phyloP scores from a whole-genome alignment of 2,113 vertebrate genomes.

The Neogobius melanostomus region DNA sequence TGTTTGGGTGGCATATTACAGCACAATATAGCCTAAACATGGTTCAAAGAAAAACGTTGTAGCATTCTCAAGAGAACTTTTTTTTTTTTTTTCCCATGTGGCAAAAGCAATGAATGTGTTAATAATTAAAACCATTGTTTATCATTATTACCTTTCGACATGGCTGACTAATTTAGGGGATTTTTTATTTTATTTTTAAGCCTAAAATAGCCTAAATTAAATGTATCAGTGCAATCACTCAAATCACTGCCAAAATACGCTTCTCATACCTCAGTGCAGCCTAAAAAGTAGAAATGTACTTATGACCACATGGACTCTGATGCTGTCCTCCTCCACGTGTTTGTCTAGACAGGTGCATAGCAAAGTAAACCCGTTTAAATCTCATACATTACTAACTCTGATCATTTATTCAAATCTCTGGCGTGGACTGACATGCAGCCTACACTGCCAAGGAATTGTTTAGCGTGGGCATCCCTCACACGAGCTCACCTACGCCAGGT shows the following conservation, averaged over 20 bases:
- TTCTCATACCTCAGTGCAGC: neutral
- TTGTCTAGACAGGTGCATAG: neutral
- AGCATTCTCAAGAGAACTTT: too few relatives aligned
- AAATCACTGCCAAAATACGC: neutral
- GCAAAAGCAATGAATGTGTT: too few relatives aligned
- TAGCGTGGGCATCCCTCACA: slow-evolving; percentile 2
- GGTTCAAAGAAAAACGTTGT: too few relatives aligned
- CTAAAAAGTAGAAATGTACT: neutral
- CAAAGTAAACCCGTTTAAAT: neutral
- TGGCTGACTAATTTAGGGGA: neutral
- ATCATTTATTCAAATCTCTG: neutral
- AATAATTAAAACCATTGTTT: too few relatives aligned
- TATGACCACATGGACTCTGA: too few relatives aligned
- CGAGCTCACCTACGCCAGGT: slow-evolving; percentile 84
- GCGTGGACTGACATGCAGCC: neutral
- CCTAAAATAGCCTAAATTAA: neutral
- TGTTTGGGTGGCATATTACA: neutral
- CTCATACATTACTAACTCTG: neutral
- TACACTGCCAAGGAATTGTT: neutral
- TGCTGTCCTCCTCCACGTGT: neutral
- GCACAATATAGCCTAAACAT: neutral
- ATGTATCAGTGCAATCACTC: neutral
- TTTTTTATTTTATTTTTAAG: neutral
- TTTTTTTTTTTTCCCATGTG: too few relatives aligned
- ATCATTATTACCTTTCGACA: too few relatives aligned